phyloP scores from a whole-genome alignment of 2,888 invertebrate genomes.

The Chesias legatella region DNA sequence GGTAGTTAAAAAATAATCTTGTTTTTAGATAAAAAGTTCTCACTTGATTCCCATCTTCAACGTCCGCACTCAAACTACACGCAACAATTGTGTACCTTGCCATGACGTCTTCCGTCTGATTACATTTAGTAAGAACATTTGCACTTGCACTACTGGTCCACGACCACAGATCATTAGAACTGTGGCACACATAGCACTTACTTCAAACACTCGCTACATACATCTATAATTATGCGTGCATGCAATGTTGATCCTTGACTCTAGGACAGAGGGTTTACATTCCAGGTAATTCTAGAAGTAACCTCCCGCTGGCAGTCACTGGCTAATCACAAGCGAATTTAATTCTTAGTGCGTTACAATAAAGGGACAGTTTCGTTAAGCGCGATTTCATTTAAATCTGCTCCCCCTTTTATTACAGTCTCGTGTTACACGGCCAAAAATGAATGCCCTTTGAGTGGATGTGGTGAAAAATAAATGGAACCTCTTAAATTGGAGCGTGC shows the following conservation, averaged over 20 bases:
- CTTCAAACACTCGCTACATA: no score
- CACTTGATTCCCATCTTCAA: conserved; percentile 46
- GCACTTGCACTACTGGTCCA: conserved; percentile 27
- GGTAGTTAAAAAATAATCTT: no score
- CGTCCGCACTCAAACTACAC: conserved; percentile 36
- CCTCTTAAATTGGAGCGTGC: conserved; percentile 42
- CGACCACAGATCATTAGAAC: conserved; percentile 13
- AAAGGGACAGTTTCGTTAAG: no score
- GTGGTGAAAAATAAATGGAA: conserved; percentile 23
- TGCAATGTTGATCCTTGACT: conserved; percentile 4
- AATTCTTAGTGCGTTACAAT: no score
- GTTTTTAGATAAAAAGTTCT: no score
- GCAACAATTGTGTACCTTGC: conserved; percentile 38
- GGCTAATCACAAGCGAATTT: conserved; percentile 22
- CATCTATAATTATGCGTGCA: no score
- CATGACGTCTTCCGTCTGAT: conserved; percentile 42
- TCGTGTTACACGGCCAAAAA: conserved; percentile 36
- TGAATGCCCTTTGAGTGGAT: conserved; percentile 25
- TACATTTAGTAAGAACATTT: conserved; percentile 46
- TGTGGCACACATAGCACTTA: no score
- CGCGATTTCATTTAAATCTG: no score
- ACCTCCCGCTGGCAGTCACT: no score
- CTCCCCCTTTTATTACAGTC: no score
- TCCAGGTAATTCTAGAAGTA: no score
- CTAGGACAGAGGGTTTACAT: background rate